A percentile compares a stretch with the other conserved stretches of the same genome.
These are phyloP conservation scores for Megathymus violae DNA, from an alignment of 1,140 invertebrate genomes.

Conservation along the genomic window DNA sequence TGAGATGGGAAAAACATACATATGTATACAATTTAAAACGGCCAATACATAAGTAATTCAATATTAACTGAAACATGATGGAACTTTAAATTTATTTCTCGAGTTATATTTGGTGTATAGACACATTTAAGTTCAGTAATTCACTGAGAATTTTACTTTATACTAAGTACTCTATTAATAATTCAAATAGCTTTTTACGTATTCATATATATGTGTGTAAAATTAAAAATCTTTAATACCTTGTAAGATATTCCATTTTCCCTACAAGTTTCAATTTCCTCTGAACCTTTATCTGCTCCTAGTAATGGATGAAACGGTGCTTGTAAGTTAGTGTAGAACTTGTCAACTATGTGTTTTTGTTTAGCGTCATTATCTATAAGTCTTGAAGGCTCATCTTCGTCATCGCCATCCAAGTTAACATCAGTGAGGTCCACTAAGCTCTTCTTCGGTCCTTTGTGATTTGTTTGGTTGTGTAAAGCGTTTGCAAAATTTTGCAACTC, in stretches of 20 bases:
- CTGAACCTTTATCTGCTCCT: conserved; percentile 52
- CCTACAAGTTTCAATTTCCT: conserved; percentile 64
- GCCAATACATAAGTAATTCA: no score
- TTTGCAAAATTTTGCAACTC: conserved; percentile 75
- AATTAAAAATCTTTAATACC: conserved; percentile 43
- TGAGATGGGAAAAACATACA: background rate
- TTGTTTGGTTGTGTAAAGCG: conserved; percentile 69
- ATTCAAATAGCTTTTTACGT: no score
- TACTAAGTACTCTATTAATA: no score
- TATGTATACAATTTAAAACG: no score
- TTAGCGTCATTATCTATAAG: conserved; percentile 45
- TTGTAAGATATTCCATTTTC: conserved; percentile 72
- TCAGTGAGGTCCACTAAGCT: conserved; percentile 67
- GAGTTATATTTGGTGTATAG: no score
- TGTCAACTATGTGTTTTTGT: conserved; percentile 66
- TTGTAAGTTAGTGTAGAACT: conserved; percentile 73
- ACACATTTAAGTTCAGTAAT: no score
- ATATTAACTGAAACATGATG: no score
- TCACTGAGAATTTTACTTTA: no score
- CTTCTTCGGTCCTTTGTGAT: conserved; percentile 52
- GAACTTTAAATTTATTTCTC: no score
- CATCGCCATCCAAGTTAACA: conserved; percentile 70
- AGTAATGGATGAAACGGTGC: conserved; percentile 65
- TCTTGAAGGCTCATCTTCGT: conserved; percentile 62
- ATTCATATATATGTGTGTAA: no score